phyloP scores from a whole-genome alignment of 2,113 vertebrate genomes.

The Taxidea taxus region DNA sequence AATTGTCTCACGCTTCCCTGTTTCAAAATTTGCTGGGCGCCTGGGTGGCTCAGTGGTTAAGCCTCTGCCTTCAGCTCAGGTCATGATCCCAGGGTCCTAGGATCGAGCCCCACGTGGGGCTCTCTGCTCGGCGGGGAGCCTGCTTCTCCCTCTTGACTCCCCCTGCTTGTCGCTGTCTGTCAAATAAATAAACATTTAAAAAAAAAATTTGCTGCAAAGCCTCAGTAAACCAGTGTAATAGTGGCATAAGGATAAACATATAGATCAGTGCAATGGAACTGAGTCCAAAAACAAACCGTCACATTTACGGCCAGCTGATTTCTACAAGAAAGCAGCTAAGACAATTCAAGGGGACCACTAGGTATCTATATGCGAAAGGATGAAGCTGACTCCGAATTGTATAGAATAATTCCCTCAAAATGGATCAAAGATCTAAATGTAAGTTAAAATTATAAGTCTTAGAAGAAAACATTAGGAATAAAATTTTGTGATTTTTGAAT shows the following conservation, averaged over 20 bases:
- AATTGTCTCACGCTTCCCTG: background rate
- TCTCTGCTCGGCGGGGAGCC: no score
- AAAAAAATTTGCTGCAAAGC: constrained; percentile 31
- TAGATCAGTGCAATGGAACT: background rate
- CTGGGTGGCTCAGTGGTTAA: no score
- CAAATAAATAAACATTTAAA: no score
- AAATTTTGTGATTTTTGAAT: background rate
- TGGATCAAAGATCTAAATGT: background rate
- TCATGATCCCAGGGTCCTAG: no score
- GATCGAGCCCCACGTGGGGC: no score
- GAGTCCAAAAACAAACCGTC: background rate
- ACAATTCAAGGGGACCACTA: background rate
- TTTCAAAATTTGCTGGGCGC: constrained; percentile 36
- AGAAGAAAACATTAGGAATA: constrained; percentile 3
- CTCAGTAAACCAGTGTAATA: background rate
- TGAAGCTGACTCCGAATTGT: background rate
- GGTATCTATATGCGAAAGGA: background rate
- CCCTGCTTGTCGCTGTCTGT: no score
- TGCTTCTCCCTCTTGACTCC: no score
- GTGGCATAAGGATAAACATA: background rate
- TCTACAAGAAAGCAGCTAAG: background rate
- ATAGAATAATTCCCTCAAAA: background rate
- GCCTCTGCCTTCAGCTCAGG: no score
- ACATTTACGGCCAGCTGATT: background rate
- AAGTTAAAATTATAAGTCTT: background rate